Evolutionary conservation across 2,797 vertebrate genomes (phyloP).

Genomic region (Oreortyx pictus): DNA sequence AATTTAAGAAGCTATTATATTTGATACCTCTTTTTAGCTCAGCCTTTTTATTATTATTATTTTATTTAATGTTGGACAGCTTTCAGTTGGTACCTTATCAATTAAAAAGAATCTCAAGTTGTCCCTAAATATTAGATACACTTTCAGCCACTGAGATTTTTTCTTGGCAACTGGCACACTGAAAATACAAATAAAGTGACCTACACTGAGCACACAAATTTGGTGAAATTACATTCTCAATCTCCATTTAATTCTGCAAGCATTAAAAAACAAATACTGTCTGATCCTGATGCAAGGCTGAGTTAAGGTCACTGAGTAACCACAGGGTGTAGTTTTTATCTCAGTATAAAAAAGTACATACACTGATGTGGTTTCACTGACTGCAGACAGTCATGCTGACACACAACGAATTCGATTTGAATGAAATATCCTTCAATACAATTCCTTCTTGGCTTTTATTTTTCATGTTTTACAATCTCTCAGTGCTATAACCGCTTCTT

Average conservation of each 20-base stretch:
- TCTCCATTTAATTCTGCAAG: neutral
- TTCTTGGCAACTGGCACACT: neutral
- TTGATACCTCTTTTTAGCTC: constrained; percentile 13
- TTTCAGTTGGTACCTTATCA: constrained; percentile 36
- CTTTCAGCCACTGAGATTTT: neutral
- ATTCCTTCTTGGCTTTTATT: neutral
- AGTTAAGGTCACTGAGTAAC: neutral
- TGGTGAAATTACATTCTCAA: neutral
- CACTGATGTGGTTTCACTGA: neutral
- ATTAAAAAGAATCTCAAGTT: constrained; percentile 9
- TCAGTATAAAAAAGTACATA: neutral
- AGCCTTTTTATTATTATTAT: neutral
- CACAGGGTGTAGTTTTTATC: neutral
- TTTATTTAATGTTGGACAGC: neutral
- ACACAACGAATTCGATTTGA: fast-evolving
- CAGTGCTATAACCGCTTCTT: constrained; percentile 10
- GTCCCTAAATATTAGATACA: neutral
- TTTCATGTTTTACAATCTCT: constrained; percentile 28
- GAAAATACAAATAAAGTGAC: neutral
- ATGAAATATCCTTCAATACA: neutral
- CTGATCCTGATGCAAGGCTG: neutral
- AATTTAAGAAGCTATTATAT: constrained; percentile 57
- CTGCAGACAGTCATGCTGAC: neutral
- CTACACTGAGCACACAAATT: neutral
- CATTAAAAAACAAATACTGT: neutral